phyloP scores from a whole-genome alignment of 92 coral and sea anemone species.

The Porites lobata region DNA sequence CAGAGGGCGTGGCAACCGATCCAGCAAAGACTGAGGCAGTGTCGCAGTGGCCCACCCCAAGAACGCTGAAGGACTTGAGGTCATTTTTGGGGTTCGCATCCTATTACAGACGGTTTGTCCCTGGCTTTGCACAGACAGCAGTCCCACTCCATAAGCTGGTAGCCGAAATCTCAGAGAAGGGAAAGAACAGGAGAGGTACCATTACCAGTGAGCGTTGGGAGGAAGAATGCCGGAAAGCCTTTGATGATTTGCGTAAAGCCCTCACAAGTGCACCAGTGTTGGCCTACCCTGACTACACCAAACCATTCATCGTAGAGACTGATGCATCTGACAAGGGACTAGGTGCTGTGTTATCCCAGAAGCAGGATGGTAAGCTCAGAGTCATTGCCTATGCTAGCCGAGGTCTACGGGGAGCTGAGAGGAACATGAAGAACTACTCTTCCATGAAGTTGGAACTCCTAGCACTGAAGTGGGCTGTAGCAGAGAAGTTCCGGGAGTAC shows the following conservation, averaged over 20 bases:
- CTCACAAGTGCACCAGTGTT: constrained; percentile 30
- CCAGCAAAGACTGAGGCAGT: constrained; percentile 70
- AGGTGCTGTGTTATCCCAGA: constrained; percentile 49
- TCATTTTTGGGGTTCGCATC: constrained; percentile 68
- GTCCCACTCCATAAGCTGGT: constrained; percentile 61
- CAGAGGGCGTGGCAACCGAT: constrained; percentile 70
- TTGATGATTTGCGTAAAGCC: constrained; percentile 44
- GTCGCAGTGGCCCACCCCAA: constrained; percentile 49
- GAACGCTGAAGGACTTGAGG: constrained; percentile 48
- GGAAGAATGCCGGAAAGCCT: constrained; percentile 59
- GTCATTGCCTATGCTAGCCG: constrained; percentile 75
- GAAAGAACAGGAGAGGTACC: constrained; percentile 29
- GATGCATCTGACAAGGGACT: constrained; percentile 57
- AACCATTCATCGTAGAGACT: constrained; percentile 75
- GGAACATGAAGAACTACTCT: constrained; percentile 77
- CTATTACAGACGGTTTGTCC: constrained; percentile 66
- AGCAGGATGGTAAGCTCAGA: constrained; percentile 60
- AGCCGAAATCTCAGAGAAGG: constrained; percentile 51
- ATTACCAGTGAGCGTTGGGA: constrained; percentile 64
- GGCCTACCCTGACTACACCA: constrained; percentile 56
- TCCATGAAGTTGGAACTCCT: constrained; percentile 76
- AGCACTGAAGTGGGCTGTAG: constrained; percentile 70
- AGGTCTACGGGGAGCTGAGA: constrained; percentile 63
- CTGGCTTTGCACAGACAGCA: constrained; percentile 64
- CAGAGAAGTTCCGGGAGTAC: constrained; percentile 77